Evolutionary conservation across 2,888 invertebrate genomes (phyloP).

Genomic region (Spialia ferax): DNA sequence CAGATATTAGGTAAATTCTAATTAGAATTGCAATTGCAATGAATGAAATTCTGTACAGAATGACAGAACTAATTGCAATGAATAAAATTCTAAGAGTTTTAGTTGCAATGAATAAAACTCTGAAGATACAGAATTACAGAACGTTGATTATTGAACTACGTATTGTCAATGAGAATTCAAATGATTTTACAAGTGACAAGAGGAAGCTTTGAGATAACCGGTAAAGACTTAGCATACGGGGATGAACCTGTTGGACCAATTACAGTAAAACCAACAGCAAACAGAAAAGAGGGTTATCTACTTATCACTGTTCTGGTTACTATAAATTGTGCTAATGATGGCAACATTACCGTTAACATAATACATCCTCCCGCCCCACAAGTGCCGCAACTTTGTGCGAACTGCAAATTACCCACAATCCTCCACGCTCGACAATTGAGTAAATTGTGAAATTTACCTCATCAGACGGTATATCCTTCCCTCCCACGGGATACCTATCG

Average conservation of each 20-base stretch:
- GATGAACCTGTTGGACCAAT: not conserved
- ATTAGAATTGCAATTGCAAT: no score
- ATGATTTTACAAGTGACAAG: no score
- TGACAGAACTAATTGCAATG: no score
- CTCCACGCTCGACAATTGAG: slow-evolving; percentile 38
- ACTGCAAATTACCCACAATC: slow-evolving; percentile 20
- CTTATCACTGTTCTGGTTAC: slow-evolving; percentile 4
- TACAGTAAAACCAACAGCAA: not conserved
- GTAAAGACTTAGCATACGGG: no score
- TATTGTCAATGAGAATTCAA: no score
- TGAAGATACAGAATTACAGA: no score
- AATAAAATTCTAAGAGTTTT: no score
- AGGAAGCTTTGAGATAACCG: no score
- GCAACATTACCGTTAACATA: slow-evolving; percentile 13
- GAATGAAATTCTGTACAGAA: no score
- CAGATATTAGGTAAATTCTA: no score
- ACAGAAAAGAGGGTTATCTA: not conserved
- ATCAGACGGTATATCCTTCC: slow-evolving; percentile 74
- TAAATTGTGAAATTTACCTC: slow-evolving; percentile 69
- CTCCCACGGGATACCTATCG: slow-evolving; percentile 58
- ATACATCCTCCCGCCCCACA: slow-evolving; percentile 25
- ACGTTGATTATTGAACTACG: no score
- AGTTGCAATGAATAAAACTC: no score
- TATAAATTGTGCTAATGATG: not conserved
- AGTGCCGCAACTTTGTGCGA: slow-evolving; percentile 20